A percentile compares a stretch with the other conserved stretches of the same genome.
Conservation (phyloP, 2,113 vertebrate species). For the Alouatta palliata region DNA sequence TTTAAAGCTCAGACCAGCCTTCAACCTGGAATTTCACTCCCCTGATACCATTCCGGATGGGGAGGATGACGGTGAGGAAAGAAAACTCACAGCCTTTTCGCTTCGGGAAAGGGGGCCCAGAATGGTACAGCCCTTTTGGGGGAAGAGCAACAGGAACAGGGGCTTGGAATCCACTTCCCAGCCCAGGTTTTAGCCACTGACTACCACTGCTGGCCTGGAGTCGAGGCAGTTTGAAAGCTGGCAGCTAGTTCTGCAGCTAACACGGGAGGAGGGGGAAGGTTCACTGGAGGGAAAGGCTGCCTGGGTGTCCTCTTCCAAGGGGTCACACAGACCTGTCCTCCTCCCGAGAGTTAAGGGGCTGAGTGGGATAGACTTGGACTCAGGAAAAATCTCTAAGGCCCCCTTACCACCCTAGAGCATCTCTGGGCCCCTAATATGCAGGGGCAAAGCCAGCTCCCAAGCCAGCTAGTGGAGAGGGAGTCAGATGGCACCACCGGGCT, state of each 20-base stretch:
- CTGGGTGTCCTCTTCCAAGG: background rate
- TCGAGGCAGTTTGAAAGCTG: background rate
- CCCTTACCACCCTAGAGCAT: too few relatives aligned
- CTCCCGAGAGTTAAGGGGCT: background rate
- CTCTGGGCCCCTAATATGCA: background rate
- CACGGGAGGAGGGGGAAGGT: fast-evolving
- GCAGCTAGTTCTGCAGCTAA: background rate
- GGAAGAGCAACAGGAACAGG: background rate
- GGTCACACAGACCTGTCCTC: background rate
- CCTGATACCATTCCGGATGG: background rate
- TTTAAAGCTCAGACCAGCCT: background rate
- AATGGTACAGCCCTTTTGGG: background rate
- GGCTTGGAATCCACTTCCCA: background rate
- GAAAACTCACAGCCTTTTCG: background rate
- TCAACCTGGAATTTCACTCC: background rate
- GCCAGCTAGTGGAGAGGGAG: background rate
- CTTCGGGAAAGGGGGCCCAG: background rate
- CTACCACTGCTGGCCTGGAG: fast-evolving
- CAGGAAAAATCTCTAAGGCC: background rate
- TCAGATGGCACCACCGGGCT: background rate
- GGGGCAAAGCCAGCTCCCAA: background rate
- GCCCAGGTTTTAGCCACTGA: background rate
- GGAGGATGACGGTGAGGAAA: background rate
- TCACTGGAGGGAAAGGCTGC: background rate
- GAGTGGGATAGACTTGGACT: background rate